Evolutionary conservation across 1,140 invertebrate species (phyloP).

Genomic region (Drosophila lini): DNA sequence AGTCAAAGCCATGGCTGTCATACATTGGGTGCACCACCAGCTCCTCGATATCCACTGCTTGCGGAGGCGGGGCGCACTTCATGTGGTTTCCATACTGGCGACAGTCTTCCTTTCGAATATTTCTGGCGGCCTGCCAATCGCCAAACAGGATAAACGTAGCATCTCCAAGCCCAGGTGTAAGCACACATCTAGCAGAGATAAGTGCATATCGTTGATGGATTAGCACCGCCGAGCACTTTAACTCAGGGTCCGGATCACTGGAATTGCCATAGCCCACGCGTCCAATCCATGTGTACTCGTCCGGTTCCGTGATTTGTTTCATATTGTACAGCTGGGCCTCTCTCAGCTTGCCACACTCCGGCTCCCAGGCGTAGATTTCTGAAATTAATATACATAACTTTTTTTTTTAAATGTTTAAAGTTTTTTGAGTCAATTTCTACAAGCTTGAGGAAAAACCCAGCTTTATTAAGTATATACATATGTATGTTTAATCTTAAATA

Average conservation of each 20-base stretch:
- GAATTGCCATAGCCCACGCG: background rate
- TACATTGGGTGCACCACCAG: constrained; percentile 26
- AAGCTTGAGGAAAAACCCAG: no score
- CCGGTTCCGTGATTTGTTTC: background rate
- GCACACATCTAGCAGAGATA: background rate
- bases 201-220: background rate
- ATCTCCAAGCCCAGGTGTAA: background rate
- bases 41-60: constrained; percentile 5
- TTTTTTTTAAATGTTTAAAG: background rate
- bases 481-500: no score
- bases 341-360: constrained; percentile 18
- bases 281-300: constrained; percentile 36
- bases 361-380: background rate
- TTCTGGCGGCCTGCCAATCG: background rate
- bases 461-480: no score
- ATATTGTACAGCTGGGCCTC: constrained; percentile 16
- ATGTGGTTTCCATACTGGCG: no score
- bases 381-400: background rate
- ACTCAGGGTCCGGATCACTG: background rate
- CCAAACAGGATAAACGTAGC: background rate
- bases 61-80: constrained; percentile 1
- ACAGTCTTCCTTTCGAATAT: background rate
- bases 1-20: background rate
- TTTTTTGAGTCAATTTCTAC: background rate
- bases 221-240: background rate